Base-by-base conservation (phyloP, 2,797 vertebrate genomes). In the Echeneis naucrates region DNA sequence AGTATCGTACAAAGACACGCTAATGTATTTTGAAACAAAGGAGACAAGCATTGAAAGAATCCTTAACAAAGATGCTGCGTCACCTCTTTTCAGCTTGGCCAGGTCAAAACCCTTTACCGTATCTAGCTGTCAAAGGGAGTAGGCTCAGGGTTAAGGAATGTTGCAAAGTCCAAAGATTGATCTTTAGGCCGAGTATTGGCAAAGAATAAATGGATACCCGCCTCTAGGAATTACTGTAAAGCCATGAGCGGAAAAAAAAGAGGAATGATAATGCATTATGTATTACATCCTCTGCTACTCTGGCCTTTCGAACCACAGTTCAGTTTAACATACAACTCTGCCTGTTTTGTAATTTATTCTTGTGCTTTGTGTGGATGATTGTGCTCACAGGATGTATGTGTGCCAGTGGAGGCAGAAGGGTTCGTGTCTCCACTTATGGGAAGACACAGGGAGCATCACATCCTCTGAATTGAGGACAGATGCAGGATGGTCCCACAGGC, bases 21-120 rank as follows among this genome's bases (percentile, higher is more conserved):
- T 87, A 84, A 92, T 85, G 81, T 78, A 78, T 80, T 87, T 85
- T 65, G 89, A 85, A 83, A 81, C 60, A 56, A 58, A 59, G 63
- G 58, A 77, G 68, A 63, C 7, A 57, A 72, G 68, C 44, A 33
- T 61, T 24, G 38, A 76, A 77, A 75, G 73, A 87, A 74, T 78
- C 54, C 52, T 75, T 77, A 81, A 77, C 77, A 75, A 87, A 89
- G 72, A 56, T 11, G 80, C 77, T 73, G 65, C 21, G 50, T 87
- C 83, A 77, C 66, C 59, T 61, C 67, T 81, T 72, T 67, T 58
- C 57, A 72, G 33, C 48, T 30, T 13, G 64, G 42, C 57, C 70
- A 21, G 65, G 77, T 85, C 58, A 78, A 62, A 78, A 44, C 44
- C 66, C 55, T 75, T 80, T 6, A 68, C 54, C 50, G 64, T 55